Conservation (phyloP, 37 sponge, comb jelly and placozoan genomes). For the Mnemiopsis leidyi region DNA sequence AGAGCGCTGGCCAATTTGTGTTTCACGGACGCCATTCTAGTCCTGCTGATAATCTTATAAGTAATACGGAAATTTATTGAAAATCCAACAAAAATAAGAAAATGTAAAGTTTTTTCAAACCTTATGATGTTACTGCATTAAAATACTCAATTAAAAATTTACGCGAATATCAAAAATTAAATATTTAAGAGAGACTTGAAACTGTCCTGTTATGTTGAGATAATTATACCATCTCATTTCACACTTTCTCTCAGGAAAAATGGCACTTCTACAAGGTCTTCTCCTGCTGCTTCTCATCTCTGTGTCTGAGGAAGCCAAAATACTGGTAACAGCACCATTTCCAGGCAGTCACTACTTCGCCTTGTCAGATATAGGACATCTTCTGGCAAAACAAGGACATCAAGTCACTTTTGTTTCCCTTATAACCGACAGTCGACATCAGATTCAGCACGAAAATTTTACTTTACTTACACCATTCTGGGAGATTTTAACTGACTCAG, state of each 20-base stretch:
- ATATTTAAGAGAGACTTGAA: no score
- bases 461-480: background rate
- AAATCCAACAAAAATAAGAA: no score
- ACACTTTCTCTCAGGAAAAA: no score
- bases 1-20: background rate
- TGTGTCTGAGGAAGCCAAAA: background rate
- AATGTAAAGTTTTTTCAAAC: no score
- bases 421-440: background rate
- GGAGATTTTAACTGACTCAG: background rate
- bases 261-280: background rate
- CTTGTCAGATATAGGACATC: background rate
- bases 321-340: constrained; percentile 29
- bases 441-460: background rate
- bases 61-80: no score
- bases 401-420: background rate
- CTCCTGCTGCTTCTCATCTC: background rate
- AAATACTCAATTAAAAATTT: no score
- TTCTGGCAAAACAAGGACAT: constrained; percentile 31
- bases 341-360: constrained; percentile 58
- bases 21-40: background rate
- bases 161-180: no score
- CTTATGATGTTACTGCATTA: no score
- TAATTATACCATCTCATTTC: no score
- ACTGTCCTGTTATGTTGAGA: no score
- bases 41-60: no score